Conservation (phyloP, 2,113 vertebrate species). For the Mobula birostris region DNA sequence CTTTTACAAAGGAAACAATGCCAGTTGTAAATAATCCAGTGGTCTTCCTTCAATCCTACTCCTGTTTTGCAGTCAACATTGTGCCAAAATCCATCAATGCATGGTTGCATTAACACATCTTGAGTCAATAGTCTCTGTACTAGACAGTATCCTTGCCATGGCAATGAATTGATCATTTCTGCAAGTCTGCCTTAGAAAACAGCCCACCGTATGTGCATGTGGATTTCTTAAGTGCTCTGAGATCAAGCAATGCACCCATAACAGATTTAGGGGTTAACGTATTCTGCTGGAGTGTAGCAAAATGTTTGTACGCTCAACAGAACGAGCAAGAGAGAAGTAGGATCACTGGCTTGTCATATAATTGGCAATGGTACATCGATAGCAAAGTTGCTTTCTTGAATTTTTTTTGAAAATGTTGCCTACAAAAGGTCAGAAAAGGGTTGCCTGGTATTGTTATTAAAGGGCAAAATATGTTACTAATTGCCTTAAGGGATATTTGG, state of each 20-base stretch:
- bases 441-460: not conserved
- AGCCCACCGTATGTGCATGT: not conserved
- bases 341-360: not conserved
- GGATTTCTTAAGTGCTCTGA: not conserved
- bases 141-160: not conserved
- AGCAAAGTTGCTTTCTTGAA: constrained; percentile 23
- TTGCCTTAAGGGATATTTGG: constrained; percentile 81
- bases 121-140: constrained; percentile 8
- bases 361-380: constrained; percentile 8
- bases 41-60: constrained; percentile 12
- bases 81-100: not conserved
- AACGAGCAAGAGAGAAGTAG: not conserved
- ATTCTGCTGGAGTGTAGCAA: not conserved
- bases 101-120: not conserved
- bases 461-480: constrained; percentile 29
- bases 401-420: not conserved
- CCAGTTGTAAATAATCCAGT: constrained; percentile 19
- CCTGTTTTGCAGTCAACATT: not conserved
- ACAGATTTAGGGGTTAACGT: not conserved
- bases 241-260: not conserved
- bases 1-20: not conserved
- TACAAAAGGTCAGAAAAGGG: not conserved
- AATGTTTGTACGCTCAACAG: not conserved
- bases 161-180: not conserved
- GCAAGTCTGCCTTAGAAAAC: not conserved